Conservation (phyloP, 2,797 vertebrate genomes). For the Trematomus bernacchii region DNA sequence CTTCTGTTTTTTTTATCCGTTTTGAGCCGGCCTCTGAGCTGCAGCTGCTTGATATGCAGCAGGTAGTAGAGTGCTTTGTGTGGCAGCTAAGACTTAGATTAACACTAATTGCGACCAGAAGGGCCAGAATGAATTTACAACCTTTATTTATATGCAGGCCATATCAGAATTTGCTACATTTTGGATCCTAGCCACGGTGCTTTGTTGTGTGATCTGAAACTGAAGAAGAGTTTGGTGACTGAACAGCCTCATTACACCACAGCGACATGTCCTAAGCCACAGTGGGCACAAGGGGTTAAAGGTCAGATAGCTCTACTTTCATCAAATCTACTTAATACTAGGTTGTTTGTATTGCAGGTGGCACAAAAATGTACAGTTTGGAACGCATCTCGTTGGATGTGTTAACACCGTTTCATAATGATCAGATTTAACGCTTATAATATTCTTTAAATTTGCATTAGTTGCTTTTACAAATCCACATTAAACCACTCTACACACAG, state of each 20-base stretch:
- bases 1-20: conserved; percentile 11
- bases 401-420: too few relatives aligned
- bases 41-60: conserved; percentile 45
- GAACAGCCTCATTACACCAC: conserved; percentile 7
- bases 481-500: too few relatives aligned
- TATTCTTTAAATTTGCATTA: too few relatives aligned
- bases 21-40: conserved; percentile 11
- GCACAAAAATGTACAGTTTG: too few relatives aligned
- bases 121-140: conserved; percentile 30
- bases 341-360: too few relatives aligned
- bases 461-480: too few relatives aligned
- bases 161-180: conserved; percentile 13
- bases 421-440: too few relatives aligned
- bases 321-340: too few relatives aligned
- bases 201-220: conserved; percentile 16
- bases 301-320: not conserved
- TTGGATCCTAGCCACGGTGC: conserved; percentile 13
- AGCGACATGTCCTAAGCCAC: not conserved
- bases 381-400: too few relatives aligned
- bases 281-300: not conserved
- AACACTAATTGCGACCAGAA: conserved; percentile 53
- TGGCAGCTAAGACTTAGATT: conserved; percentile 45
- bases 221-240: conserved; percentile 7
- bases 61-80: not conserved
- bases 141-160: conserved; percentile 29